Evolutionary conservation across 1,140 invertebrate species (phyloP).

Genomic region (Thalassaphorura encarpata): DNA sequence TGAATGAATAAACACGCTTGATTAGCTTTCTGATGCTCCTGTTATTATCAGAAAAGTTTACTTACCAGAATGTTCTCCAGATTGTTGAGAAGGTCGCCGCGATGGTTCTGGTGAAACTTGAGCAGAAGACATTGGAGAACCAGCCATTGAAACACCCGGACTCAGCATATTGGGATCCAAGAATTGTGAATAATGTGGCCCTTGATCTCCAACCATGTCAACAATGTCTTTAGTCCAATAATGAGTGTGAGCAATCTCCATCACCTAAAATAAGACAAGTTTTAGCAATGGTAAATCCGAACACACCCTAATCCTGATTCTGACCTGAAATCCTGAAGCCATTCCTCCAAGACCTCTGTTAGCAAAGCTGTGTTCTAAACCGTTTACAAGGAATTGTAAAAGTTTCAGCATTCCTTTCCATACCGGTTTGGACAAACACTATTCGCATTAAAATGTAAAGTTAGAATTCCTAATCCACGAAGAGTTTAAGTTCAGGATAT

Average conservation of each 20-base stretch:
- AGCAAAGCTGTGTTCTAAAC: conserved; percentile 81
- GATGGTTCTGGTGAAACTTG: conserved; percentile 32
- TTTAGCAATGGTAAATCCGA: neutral
- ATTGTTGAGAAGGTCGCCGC: conserved; percentile 25
- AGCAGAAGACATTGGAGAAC: conserved; percentile 43
- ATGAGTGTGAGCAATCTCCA: conserved; percentile 74
- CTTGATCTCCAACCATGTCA: conserved; percentile 43
- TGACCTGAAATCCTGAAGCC: conserved; percentile 88
- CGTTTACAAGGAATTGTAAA: conserved; percentile 74
- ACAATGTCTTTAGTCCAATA: conserved; percentile 85
- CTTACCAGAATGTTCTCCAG: too few relatives aligned
- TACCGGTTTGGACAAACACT: conserved; percentile 76
- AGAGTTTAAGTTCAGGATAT: neutral
- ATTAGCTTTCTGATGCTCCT: too few relatives aligned
- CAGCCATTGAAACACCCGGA: conserved; percentile 44
- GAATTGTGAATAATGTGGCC: conserved; percentile 34
- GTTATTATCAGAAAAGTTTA: too few relatives aligned
- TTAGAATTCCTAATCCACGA: neutral
- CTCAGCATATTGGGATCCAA: conserved; percentile 31
- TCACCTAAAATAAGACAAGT: conserved; percentile 13
- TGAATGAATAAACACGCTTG: too few relatives aligned
- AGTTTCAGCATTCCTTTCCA: conserved; percentile 97
- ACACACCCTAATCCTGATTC: neutral
- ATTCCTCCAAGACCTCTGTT: conserved; percentile 94
- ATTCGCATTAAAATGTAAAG: conserved; percentile 30